A percentile compares a stretch with the other conserved stretches of the same genome.
Conservation (phyloP, 2,113 vertebrate genomes). For the Oreamnos americanus region DNA sequence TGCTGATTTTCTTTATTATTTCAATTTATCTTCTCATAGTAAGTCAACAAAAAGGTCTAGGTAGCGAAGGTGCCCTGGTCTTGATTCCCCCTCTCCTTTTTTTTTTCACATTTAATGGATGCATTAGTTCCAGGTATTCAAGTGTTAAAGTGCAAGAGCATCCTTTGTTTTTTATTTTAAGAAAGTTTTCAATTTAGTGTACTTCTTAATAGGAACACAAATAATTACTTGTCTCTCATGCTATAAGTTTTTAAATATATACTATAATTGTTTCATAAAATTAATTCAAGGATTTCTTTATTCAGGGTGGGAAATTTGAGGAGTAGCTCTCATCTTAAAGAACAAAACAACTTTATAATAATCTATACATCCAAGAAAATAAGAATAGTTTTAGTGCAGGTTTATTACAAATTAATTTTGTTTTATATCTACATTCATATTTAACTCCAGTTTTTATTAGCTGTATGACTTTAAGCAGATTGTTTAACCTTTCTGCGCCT, state of each 20-base stretch:
- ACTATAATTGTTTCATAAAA: constrained; percentile 68
- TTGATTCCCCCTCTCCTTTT: background rate
- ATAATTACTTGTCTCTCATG: constrained; percentile 32
- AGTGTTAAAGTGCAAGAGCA: background rate
- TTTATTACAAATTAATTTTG: background rate
- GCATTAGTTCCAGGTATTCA: background rate
- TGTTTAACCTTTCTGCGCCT: background rate
- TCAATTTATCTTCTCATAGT: constrained; percentile 47
- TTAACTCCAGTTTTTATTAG: background rate
- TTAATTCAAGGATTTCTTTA: constrained; percentile 39
- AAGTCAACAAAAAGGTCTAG: constrained; percentile 48
- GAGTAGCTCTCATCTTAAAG: constrained; percentile 42
- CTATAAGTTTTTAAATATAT: constrained; percentile 11
- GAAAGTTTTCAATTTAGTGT: background rate
- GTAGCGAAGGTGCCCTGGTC: background rate
- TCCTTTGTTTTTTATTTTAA: background rate
- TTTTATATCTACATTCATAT: background rate
- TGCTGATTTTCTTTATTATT: constrained; percentile 59
- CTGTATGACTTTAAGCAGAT: background rate
- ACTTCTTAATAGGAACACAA: constrained; percentile 54
- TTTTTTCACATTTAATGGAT: constrained; percentile 29
- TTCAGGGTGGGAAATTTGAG: background rate
- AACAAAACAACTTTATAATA: constrained; percentile 70
- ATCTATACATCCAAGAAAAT: constrained; percentile 59
- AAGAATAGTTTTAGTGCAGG: constrained; percentile 32